These are phyloP conservation scores for Platalea minor DNA, from an alignment of 2,797 vertebrate species.

Conservation along the genomic window DNA sequence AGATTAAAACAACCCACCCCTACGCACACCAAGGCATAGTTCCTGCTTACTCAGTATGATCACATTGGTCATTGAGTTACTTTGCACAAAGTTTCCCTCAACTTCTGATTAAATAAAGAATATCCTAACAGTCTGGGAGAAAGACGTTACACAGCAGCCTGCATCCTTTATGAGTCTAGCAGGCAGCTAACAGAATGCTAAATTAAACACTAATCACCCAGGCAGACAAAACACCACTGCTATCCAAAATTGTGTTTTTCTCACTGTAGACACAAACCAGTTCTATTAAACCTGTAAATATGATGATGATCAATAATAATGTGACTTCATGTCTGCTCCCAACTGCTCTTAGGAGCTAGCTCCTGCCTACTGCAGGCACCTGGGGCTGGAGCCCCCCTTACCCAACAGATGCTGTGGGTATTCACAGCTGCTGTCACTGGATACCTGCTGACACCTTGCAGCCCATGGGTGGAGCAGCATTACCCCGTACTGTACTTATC, in stretches of 20 bases:
- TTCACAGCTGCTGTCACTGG: not conserved
- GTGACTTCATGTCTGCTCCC: not conserved
- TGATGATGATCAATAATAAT: not conserved
- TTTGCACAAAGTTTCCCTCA: not conserved
- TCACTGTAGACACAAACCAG: not conserved
- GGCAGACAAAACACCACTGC: not conserved
- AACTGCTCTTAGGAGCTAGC: not conserved
- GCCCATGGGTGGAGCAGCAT: not conserved
- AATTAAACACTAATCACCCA: not conserved
- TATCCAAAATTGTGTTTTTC: not conserved
- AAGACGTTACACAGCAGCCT: not conserved
- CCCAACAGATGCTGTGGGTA: not conserved
- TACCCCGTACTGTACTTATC: not conserved
- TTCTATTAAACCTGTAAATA: not conserved
- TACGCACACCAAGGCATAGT: accelerated
- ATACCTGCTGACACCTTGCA: not conserved
- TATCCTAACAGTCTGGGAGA: not conserved
- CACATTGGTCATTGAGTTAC: not conserved
- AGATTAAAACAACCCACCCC: not conserved
- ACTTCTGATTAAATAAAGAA: not conserved
- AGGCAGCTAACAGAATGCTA: not conserved
- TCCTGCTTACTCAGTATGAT: not conserved
- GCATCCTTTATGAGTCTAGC: not conserved
- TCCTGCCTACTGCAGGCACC: not conserved
- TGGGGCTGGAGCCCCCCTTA: not conserved